Base-by-base conservation (phyloP, 2,797 vertebrate species). In the Tympanoctomys barrerae region DNA sequence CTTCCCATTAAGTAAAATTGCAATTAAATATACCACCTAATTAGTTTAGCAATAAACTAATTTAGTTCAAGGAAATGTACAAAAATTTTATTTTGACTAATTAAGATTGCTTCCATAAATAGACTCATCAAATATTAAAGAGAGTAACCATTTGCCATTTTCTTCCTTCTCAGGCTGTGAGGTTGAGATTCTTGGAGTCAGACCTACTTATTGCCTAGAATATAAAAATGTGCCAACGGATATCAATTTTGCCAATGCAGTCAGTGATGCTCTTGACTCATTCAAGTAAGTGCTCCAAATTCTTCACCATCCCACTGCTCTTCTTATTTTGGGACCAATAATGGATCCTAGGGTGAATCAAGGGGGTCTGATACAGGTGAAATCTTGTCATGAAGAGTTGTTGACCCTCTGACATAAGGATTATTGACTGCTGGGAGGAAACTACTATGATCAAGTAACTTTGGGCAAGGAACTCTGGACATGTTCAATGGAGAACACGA, bases 101-200 rank as follows among this genome's bases (percentile, higher is more conserved):
- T 77, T n/a, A 21, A 54, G 31, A 64, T 70, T 68, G 4, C 70
- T 90, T 95, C 70, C 71, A 39, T 13, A 68, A 87, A 93, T 22
- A 91, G 19, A 24, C 33, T 80, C 28, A 39, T 82, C 3, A 16
- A 13, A 33, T 46, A 39, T 22, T 80, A 49, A 87, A 80, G 54
- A 96, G 49, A 85, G 5, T 97, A 95, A 97, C 54, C 59, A 54
- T 66, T 87, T 18, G 10, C 75, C 12, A 4, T 80, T 46, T 96
- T 57, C 88, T 95, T 92, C 54, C 49, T 94, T 86, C 85, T 0
- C 93, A 99, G 99, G 99, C 90, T 99, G 99, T 0, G 99, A 99
- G 96, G 99, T 99, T 3, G 98, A 99, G 98, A 99, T 99, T 98
- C 99, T 99, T 91, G 99, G 99, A 54, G 98, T 99, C 75, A 98